These are phyloP conservation scores for Myxocyprinus asiaticus DNA, from an alignment of 2,113 vertebrate species.

Conservation along the genomic window DNA sequence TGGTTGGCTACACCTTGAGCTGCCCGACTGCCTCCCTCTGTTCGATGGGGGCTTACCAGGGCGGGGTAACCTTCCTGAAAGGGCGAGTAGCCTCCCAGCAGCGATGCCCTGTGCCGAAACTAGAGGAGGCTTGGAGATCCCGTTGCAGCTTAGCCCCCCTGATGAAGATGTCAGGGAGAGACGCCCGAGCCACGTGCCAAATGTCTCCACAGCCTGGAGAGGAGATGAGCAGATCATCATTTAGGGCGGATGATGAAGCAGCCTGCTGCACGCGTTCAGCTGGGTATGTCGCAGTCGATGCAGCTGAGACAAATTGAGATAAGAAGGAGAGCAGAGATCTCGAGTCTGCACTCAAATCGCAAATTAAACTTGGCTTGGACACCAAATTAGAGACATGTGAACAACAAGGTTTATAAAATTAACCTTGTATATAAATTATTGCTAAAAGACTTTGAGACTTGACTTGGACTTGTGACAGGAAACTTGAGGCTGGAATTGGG, in stretches of 20 bases:
- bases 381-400: no score
- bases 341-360: no score
- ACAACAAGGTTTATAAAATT: no score
- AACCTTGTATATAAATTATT: no score
- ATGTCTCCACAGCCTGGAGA: constrained; percentile 82
- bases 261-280: constrained; percentile 63
- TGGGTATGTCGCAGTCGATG: constrained; percentile 64
- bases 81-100: constrained; percentile 57
- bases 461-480: no score
- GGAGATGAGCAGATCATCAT: constrained; percentile 48
- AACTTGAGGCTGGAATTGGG: no score
- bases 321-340: no score
- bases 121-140: constrained; percentile 24
- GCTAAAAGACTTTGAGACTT: no score
- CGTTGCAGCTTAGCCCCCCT: constrained; percentile 70
- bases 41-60: constrained; percentile 26
- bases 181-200: constrained; percentile 77
- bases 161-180: constrained; percentile 84
- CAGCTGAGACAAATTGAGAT: neutral
- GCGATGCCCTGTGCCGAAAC: neutral
- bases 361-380: no score
- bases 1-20: constrained; percentile 66
- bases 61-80: constrained; percentile 77
- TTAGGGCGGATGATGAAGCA: constrained; percentile 74
- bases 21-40: neutral